Evolutionary conservation across 2,888 invertebrate species (phyloP).

Genomic region (Caenorhabditis angaria): DNA sequence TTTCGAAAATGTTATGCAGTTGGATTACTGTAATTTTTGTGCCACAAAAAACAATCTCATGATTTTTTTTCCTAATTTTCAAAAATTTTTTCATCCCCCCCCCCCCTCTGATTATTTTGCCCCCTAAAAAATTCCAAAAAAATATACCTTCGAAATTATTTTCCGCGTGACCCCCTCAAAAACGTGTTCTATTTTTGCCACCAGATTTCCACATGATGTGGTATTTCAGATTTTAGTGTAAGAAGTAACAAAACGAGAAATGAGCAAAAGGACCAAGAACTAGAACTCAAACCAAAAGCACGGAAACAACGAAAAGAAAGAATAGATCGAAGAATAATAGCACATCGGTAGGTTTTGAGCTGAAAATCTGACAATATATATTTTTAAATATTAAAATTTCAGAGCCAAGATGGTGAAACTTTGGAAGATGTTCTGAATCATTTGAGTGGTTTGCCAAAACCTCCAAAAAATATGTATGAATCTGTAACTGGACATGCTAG

Average conservation of each 20-base stretch:
- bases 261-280: conserved; percentile 5
- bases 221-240: no score
- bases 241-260: neutral
- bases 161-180: no score
- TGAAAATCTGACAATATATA: no score
- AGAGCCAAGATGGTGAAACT: conserved; percentile 6
- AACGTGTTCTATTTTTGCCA: no score
- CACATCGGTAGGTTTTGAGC: neutral
- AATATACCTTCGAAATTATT: no score
- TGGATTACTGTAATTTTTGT: no score
- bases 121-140: no score
- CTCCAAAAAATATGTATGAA: conserved; percentile 7
- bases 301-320: conserved; percentile 5
- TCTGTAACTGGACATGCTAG: conserved; percentile 3
- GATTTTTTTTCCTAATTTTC: neutral
- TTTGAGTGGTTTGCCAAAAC: neutral
- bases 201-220: no score
- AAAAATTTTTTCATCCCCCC: neutral
- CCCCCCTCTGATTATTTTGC: no score
- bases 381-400: neutral
- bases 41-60: no score
- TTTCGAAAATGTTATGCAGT: no score
- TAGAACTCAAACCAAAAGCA: neutral
- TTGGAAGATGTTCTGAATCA: neutral
- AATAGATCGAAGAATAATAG: no score